Evolutionary conservation across 1,140 invertebrate genomes (phyloP), one percentile per base, ranked within the genome.

Genomic region (Pristionchus pacificus): DNA sequence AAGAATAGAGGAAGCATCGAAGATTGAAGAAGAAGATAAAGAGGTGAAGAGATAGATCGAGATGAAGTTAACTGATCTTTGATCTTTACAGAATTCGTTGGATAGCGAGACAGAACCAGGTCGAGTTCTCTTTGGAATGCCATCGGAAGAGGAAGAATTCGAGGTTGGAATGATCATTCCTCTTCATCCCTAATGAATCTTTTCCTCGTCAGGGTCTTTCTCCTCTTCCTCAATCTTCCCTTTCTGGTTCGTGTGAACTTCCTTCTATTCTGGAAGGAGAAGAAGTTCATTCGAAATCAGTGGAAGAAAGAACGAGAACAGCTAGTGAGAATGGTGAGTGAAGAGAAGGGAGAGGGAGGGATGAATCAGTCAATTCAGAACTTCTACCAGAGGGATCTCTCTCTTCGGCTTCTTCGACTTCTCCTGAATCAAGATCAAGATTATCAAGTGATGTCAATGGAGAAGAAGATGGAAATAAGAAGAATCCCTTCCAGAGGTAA

Each of bases 61-160:
- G n/a, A n/a, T n/a, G n/a, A n/a, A n/a, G n/a, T n/a, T n/a, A n/a
- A n/a, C n/a, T n/a, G n/a, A n/a, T n/a, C n/a, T n/a, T n/a, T n/a
- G n/a, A n/a, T n/a, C n/a, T n/a, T n/a, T n/a, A n/a, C n/a, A n/a
- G n/a, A n/a, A n/a, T n/a, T n/a, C n/a, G n/a, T n/a, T n/a, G n/a
- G n/a, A n/a, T n/a, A 15, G 25, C 63, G 63, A 65, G 63, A 38
- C 32, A 38, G 63, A 30, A 32, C 15, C n/a, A n/a, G n/a, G n/a
- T n/a, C n/a, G n/a, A n/a, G n/a, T 49, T 49, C 19, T 49, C 38
- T 6, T 49, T 49, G 38, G 38, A 49, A 49, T 10, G 28, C n/a
- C 69, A 74, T 27, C 30, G 31, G 67, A 69, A 69, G 67, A 69
- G 30, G 67, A 69, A 32, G 55, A n/a, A n/a, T n/a, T n/a, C n/a